phyloP scores from a whole-genome alignment of 2,113 vertebrate genomes.

The Leptobrachium ailaonicum region DNA sequence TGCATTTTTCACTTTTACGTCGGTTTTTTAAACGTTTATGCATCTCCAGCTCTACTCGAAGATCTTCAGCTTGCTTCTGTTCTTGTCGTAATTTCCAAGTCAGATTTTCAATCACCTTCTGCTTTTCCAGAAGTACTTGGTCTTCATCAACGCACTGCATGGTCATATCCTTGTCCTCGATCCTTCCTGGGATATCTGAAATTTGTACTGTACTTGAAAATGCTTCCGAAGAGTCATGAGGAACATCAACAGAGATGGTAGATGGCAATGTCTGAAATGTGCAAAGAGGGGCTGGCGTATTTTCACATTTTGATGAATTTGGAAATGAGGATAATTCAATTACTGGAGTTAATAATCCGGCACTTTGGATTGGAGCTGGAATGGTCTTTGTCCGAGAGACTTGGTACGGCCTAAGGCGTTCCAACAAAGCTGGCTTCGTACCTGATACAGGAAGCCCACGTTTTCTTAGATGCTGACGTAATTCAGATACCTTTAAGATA shows the following conservation, averaged over 20 bases:
- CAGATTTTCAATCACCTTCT: slow-evolving; percentile 46
- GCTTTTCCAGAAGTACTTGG: slow-evolving; percentile 48
- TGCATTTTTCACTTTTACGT: slow-evolving; percentile 51
- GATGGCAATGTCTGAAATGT: slow-evolving; percentile 59
- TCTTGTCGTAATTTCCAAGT: slow-evolving; percentile 57
- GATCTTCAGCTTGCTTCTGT: slow-evolving; percentile 57
- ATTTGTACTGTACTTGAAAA: background rate
- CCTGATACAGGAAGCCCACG: slow-evolving; percentile 86
- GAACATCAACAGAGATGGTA: slow-evolving; percentile 56
- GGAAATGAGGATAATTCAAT: slow-evolving; percentile 23
- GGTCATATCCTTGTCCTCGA: slow-evolving; percentile 31
- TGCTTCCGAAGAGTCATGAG: background rate
- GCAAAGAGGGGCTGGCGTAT: slow-evolving; percentile 52
- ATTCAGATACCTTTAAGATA: slow-evolving; percentile 79
- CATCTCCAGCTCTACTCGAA: slow-evolving; percentile 66
- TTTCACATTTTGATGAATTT: slow-evolving; percentile 53
- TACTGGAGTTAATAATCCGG: slow-evolving; percentile 55
- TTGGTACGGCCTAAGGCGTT: slow-evolving; percentile 76
- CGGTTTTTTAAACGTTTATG: slow-evolving; percentile 70
- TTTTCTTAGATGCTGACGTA: slow-evolving; percentile 84
- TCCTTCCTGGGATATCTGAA: background rate
- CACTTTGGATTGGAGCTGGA: slow-evolving; percentile 60
- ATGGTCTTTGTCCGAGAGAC: slow-evolving; percentile 60
- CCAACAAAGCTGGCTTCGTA: slow-evolving; percentile 81
- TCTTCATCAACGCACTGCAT: slow-evolving; percentile 33